Evolutionary conservation across 1,140 invertebrate genomes (phyloP), one percentile per base, ranked within the genome.

Genomic region (Cyclina sinensis): DNA sequence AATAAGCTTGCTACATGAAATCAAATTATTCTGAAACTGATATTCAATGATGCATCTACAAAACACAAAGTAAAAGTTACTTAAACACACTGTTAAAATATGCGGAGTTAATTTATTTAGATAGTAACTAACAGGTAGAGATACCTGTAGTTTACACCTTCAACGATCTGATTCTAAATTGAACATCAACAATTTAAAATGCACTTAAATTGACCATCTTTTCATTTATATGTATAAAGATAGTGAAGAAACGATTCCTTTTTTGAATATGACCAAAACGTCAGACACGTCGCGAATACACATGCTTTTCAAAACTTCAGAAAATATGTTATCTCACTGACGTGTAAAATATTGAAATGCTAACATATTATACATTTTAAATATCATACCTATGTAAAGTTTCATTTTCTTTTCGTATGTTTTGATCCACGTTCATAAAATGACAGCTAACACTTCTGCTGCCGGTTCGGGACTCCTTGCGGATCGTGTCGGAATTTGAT

Each of bases 401-500:
- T 48, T 46, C 73, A 76, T 76, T 73, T 46, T 73, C 27, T 16
- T 39, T 9, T 16, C 18, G 32, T 43, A 24, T 2, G 3, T 73
- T 39, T 3, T 24, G 12, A n/a, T 18, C 21, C 2, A 39, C 21
- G 27, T 37, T 37, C 1, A 46, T 39, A 43, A 73, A 39, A 1
- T 73, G 35, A 21, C 37, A 48, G 11, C 43, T 18, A n/a, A 16
- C 21, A 18, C 39, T n/a, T 27, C 39, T 27, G 37, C 27, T 32
- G 0, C 1, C 24, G 11, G 0, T 11, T 3, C 1, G 46, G 39
- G 46, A 57, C 35, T 59, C 78, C 78, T 4, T 51, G 4, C 73
- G 0, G 39, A 51, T 76, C 73, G 73, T 48, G 73, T 4, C 68
- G 9, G 7, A 73, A 39, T 73, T 73, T 73, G 68, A 73, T 76